These are phyloP conservation scores for Lochmaea crataegi DNA, from an alignment of 2,888 invertebrate species.

Conservation along the genomic window DNA sequence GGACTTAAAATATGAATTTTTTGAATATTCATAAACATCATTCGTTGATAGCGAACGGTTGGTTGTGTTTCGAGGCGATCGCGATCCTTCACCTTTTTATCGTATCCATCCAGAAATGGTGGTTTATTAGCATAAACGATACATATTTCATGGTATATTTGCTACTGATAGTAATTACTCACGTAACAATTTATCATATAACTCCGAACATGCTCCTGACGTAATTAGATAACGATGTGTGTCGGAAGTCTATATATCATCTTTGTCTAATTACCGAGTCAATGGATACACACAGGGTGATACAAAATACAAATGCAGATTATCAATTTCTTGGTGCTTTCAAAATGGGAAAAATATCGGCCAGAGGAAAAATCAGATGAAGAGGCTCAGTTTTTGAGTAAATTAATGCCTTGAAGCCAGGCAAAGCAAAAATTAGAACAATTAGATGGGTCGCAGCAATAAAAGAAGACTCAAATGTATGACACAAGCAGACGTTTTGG, in stretches of 20 bases:
- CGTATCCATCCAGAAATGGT: conserved; percentile 36
- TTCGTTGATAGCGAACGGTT: background rate
- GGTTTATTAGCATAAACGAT: conserved; percentile 44
- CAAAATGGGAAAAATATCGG: too few species aligned
- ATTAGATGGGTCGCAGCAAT: too few species aligned
- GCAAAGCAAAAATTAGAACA: too few species aligned
- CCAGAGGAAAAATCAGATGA: too few species aligned
- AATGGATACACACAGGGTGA: conserved; percentile 33
- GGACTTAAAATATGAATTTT: too few species aligned
- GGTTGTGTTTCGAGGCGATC: conserved; percentile 14
- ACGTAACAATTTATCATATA: conserved; percentile 47
- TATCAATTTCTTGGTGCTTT: background rate
- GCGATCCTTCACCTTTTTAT: conserved; percentile 40
- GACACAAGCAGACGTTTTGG: too few species aligned
- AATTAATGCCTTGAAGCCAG: too few species aligned
- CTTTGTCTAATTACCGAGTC: conserved; percentile 45
- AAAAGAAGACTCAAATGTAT: too few species aligned
- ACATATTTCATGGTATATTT: conserved; percentile 48
- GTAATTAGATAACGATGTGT: conserved; percentile 48
- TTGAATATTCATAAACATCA: conserved; percentile 15
- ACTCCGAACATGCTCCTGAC: conserved; percentile 47
- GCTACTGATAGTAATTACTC: conserved; percentile 49
- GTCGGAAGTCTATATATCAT: conserved; percentile 46
- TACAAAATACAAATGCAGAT: conserved; percentile 18
- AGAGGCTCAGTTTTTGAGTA: too few species aligned